Evolutionary conservation across 2,888 invertebrate species (phyloP).

Genomic region (Alviniconcha strummeri): DNA sequence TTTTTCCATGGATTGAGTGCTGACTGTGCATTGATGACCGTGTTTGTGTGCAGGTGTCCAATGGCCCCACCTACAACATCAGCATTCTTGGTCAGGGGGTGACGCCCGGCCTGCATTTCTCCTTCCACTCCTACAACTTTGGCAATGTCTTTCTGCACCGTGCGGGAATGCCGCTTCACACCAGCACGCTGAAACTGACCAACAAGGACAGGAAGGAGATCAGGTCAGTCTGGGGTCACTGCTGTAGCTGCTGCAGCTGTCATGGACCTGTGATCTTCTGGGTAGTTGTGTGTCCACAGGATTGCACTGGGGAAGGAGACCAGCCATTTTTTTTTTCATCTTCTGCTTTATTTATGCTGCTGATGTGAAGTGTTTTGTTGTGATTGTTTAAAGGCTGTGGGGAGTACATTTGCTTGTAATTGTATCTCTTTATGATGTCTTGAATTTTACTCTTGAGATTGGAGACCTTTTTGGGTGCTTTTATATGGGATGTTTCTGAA

Average conservation of each 20-base stretch:
- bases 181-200: slow-evolving; percentile 64
- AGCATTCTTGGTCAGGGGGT: slow-evolving; percentile 78
- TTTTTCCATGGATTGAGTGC: too few species aligned
- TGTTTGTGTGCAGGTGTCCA: slow-evolving; percentile 77
- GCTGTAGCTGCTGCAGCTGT: background rate
- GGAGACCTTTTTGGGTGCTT: too few species aligned
- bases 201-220: slow-evolving; percentile 72
- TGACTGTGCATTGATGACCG: too few species aligned
- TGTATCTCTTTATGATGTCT: too few species aligned
- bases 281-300: background rate
- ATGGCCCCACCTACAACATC: slow-evolving; percentile 81
- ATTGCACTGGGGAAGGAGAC: too few species aligned
- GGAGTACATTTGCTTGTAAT: too few species aligned
- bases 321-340: background rate
- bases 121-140: slow-evolving; percentile 80
- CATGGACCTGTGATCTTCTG: background rate
- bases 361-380: too few species aligned
- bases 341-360: background rate
- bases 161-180: slow-evolving; percentile 67
- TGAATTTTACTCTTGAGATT: too few species aligned
- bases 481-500: too few species aligned
- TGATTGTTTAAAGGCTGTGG: too few species aligned
- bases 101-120: slow-evolving; percentile 79
- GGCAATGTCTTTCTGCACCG: slow-evolving; percentile 79
- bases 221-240: slow-evolving; percentile 54